phyloP scores from a whole-genome alignment of 1,140 invertebrate genomes.

The Drosophila melanogaster region DNA sequence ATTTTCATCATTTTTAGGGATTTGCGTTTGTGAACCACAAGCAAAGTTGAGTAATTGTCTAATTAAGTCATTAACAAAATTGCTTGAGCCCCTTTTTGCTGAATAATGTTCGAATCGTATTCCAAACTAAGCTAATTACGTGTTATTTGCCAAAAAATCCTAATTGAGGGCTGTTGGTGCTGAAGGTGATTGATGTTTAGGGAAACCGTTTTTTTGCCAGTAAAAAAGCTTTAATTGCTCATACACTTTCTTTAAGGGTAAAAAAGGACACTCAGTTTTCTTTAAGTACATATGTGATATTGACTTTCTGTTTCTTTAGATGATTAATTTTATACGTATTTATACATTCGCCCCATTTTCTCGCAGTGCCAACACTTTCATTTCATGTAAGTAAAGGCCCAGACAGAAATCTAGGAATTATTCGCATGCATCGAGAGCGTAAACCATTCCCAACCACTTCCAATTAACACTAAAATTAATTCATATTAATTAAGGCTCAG shows the following conservation, averaged over 20 bases:
- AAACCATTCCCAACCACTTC: constrained; percentile 68
- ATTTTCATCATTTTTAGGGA: neutral
- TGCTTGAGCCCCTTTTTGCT: constrained; percentile 41
- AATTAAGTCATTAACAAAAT: constrained; percentile 71
- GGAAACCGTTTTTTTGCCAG: neutral
- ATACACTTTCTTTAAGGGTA: too few relatives aligned
- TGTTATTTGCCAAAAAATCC: constrained; percentile 37
- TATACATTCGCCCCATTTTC: constrained; percentile 6
- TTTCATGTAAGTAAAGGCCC: constrained; percentile 36
- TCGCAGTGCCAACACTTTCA: constrained; percentile 61
- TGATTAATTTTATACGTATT: neutral
- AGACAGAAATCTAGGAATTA: constrained; percentile 29
- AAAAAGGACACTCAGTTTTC: neutral
- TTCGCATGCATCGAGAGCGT: constrained; percentile 49
- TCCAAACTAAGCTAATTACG: constrained; percentile 37
- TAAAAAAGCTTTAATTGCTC: neutral
- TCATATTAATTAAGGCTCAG: constrained; percentile 79
- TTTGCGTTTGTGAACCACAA: neutral
- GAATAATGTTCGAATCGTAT: constrained; percentile 54
- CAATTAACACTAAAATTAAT: constrained; percentile 83
- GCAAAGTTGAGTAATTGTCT: constrained; percentile 42
- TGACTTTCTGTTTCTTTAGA: neutral
- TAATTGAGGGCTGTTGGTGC: constrained; percentile 6
- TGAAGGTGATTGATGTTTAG: constrained; percentile 56
- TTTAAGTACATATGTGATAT: neutral